Evolutionary conservation across 1,140 invertebrate species (phyloP).

Genomic region (Bombus pascuorum): DNA sequence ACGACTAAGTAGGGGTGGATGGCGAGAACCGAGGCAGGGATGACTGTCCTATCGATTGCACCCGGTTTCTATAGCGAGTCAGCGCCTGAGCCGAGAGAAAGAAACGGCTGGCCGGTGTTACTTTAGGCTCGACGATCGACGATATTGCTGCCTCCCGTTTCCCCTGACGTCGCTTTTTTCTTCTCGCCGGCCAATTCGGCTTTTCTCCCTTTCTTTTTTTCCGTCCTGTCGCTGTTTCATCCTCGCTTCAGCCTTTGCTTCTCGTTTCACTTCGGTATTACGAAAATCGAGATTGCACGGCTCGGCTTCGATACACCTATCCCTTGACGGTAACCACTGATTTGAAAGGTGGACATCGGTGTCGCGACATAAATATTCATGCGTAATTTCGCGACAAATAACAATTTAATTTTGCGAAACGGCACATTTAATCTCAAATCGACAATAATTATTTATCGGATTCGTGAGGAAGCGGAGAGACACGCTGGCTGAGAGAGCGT

Average conservation of each 20-base stretch:
- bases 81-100: not conserved
- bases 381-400: constrained; percentile 33
- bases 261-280: not conserved
- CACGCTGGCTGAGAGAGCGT: too few relatives aligned
- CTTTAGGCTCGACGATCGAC: constrained; percentile 15
- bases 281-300: not conserved
- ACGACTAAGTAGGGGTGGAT: not conserved
- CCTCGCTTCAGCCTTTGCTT: not conserved
- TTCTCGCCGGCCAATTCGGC: not conserved
- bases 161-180: not conserved
- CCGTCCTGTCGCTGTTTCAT: not conserved
- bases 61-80: constrained; percentile 12
- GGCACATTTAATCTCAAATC: constrained; percentile 27
- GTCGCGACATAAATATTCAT: constrained; percentile 20
- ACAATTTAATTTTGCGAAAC: constrained; percentile 40
- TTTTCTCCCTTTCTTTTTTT: too few relatives aligned
- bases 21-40: constrained; percentile 2
- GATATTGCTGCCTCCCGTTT: not conserved
- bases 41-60: constrained; percentile 60
- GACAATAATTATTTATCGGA: constrained; percentile 31
- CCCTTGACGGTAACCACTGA: not conserved
- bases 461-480: too few relatives aligned
- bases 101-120: not conserved
- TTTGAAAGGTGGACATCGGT: too few relatives aligned
- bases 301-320: not conserved